Evolutionary conservation across 2,888 invertebrate genomes (phyloP).

Genomic region (Drosophila prolongata): DNA sequence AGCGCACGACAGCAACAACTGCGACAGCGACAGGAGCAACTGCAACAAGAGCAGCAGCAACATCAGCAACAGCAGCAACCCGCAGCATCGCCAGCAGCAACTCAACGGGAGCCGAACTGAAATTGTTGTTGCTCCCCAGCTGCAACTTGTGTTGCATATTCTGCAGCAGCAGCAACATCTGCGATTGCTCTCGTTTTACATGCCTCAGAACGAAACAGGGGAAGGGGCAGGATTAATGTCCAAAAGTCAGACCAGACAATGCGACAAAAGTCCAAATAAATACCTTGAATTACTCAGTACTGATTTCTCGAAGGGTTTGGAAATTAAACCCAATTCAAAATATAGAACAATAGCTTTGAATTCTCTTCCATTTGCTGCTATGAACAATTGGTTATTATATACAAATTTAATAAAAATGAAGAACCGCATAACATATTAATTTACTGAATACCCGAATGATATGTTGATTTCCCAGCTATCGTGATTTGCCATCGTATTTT

Average conservation of each 20-base stretch:
- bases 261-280: slow-evolving; percentile 1
- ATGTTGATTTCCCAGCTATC: too few relatives aligned
- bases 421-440: not conserved
- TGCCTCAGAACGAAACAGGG: not conserved
- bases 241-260: not conserved
- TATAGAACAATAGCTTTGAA: too few relatives aligned
- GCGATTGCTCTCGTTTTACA: slow-evolving; percentile 19
- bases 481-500: not conserved
- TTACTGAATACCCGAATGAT: not conserved
- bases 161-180: slow-evolving; percentile 5
- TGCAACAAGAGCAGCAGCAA: slow-evolving; percentile 14
- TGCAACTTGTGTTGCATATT: slow-evolving; percentile 17
- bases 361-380: too few relatives aligned
- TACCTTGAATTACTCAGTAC: not conserved
- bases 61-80: slow-evolving; percentile 1
- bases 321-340: too few relatives aligned
- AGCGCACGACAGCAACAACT: slow-evolving; percentile 29
- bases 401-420: too few relatives aligned
- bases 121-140: slow-evolving; percentile 16
- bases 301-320: not conserved
- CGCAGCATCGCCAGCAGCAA: not conserved
- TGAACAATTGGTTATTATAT: too few relatives aligned
- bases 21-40: slow-evolving; percentile 28
- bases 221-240: slow-evolving; percentile 15
- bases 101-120: slow-evolving; percentile 38